Evolutionary conservation across 2,797 vertebrate genomes (phyloP), one percentile per base, ranked within the genome.

Genomic region (Parambassis ranga): DNA sequence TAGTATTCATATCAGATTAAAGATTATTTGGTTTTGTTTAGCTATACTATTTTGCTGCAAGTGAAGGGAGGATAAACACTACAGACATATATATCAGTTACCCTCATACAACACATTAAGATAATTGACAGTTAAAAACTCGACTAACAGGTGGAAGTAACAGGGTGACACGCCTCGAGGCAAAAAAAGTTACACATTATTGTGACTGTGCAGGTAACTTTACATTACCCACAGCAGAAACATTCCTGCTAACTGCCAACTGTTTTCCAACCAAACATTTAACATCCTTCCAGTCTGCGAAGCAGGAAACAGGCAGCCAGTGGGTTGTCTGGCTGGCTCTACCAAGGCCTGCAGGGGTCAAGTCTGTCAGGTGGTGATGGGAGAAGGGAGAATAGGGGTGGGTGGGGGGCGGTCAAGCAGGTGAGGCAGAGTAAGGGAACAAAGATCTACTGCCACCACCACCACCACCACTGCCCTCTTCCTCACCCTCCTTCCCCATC

Each of bases 221-320:
- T n/a, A n/a, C n/a, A n/a, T n/a, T n/a, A n/a, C n/a, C n/a, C n/a
- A n/a, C n/a, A n/a, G n/a, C n/a, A n/a, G n/a, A n/a, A n/a, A n/a
- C n/a, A n/a, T n/a, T n/a, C n/a, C n/a, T n/a, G n/a, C n/a, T n/a
- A n/a, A n/a, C n/a, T n/a, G n/a, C n/a, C 18, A 11, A 30, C 82
- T 81, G 78, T 83, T 76, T 72, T 78, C 77, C 22, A 41, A 16
- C 42, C 64, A 57, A 15, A 11, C 76, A 66, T 33, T 66, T 75
- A 77, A 85, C 75, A 83, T 86, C 82, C 85, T 88, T 90, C 84
- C 87, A 75, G 77, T 75, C 72, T 74, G 67, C 1, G 7, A 66
- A 50, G 50, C 72, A 85, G 89, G 77, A 85, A 88, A 67, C 68
- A 81, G 72, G 30, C 70, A 53, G 58, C 41, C 71, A 53, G 60